Conservation (phyloP, 2,797 vertebrate species). For the Heliangelus exortis region DNA sequence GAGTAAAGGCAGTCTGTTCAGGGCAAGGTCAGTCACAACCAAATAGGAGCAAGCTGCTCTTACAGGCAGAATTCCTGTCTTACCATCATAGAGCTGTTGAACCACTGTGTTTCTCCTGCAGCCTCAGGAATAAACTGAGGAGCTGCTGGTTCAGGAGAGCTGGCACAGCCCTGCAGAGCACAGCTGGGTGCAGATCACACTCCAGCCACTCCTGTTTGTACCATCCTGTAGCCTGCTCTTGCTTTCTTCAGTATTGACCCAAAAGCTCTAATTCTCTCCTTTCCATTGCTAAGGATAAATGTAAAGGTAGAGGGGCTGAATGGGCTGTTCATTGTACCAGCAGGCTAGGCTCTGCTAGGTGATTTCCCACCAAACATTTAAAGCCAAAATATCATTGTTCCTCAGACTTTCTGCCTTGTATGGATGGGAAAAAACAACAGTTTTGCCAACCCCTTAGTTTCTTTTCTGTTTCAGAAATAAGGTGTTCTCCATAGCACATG, state of each 20-base stretch:
- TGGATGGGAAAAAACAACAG: background rate
- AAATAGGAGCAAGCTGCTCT: background rate
- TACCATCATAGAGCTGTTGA: background rate
- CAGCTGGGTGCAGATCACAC: background rate
- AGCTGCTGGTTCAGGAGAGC: background rate
- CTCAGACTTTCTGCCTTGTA: background rate
- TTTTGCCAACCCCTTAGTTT: background rate
- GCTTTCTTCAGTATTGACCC: accelerated
- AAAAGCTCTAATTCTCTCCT: background rate
- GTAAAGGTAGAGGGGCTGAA: background rate
- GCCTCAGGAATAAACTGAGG: background rate
- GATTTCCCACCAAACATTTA: background rate
- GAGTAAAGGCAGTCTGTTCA: background rate
- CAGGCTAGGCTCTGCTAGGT: background rate
- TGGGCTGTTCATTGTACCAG: background rate
- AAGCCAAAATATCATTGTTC: background rate
- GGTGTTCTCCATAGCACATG: background rate
- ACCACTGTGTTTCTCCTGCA: background rate
- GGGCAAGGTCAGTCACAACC: background rate
- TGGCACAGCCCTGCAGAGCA: background rate
- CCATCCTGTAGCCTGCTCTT: background rate
- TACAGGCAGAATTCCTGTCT: accelerated
- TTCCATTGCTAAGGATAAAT: background rate
- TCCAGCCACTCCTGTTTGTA: background rate
- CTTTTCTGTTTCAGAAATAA: background rate